phyloP scores from a whole-genome alignment of 2,888 invertebrate species.

The Aelia acuminata region DNA sequence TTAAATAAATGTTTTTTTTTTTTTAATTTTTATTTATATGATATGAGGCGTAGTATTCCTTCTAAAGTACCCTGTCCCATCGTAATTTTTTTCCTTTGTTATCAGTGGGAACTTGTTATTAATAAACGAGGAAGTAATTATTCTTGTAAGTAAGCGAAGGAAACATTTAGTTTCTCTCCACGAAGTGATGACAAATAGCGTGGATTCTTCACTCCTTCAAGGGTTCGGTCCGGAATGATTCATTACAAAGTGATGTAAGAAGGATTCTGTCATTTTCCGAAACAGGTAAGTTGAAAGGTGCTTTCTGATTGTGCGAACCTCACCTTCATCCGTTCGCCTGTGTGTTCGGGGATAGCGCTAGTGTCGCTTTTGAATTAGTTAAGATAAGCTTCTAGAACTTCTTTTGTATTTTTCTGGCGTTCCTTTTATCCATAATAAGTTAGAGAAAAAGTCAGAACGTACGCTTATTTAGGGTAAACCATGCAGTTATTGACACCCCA shows the following conservation, averaged over 20 bases:
- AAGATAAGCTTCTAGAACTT: no score
- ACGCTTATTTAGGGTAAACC: no score
- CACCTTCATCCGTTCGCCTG: no score
- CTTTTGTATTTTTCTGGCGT: no score
- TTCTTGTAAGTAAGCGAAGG: not conserved
- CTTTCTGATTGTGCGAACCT: no score
- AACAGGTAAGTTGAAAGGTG: slow-evolving; percentile 1
- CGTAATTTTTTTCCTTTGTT: not conserved
- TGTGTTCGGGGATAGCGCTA: no score
- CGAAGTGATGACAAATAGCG: not conserved
- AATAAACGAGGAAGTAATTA: not conserved
- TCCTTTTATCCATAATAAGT: no score
- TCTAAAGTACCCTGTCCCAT: not conserved
- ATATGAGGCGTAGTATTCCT: not conserved
- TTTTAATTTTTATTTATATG: not conserved
- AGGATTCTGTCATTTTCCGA: slow-evolving; percentile 5
- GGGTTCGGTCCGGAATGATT: not conserved
- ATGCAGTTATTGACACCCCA: no score
- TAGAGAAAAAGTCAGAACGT: no score
- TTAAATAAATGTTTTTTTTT: no score
- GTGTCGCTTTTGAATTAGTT: no score
- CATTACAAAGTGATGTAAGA: slow-evolving; percentile 19
- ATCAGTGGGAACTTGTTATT: slow-evolving; percentile 11
- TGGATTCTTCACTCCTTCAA: not conserved
- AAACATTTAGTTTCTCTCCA: not conserved